Evolutionary conservation across 2,113 vertebrate genomes (phyloP).

Genomic region (Zeus faber): DNA sequence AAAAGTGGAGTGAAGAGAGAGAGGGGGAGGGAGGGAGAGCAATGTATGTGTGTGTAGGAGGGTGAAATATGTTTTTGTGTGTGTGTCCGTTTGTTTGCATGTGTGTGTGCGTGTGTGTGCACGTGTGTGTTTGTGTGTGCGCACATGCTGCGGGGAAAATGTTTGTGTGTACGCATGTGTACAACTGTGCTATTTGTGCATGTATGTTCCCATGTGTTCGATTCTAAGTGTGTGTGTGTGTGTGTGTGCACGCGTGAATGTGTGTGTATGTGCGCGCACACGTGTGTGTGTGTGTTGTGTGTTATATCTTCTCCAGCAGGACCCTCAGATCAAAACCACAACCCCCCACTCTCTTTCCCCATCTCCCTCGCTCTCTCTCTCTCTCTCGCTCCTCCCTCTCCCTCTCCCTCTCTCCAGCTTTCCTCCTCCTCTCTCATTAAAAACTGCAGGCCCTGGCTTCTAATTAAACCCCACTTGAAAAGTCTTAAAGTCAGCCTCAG

Average conservation of each 20-base stretch:
- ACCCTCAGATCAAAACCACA: slow-evolving; percentile 76
- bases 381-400: slow-evolving; percentile 26
- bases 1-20: slow-evolving; percentile 23
- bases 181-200: slow-evolving; percentile 29
- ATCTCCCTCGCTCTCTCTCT: slow-evolving; percentile 47
- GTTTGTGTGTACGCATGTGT: background rate
- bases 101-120: slow-evolving; percentile 30
- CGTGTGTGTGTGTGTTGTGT: slow-evolving; percentile 47
- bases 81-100: background rate
- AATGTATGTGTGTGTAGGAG: background rate
- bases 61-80: background rate
- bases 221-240: slow-evolving; percentile 20
- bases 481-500: slow-evolving; percentile 82
- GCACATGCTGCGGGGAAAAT: too few species aligned
- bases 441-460: slow-evolving; percentile 78
- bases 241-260: slow-evolving; percentile 22
- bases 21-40: slow-evolving; percentile 14
- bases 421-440: slow-evolving; percentile 82
- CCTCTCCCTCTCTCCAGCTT: slow-evolving; percentile 60
- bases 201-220: slow-evolving; percentile 46
- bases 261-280: slow-evolving; percentile 27
- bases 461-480: slow-evolving; percentile 85
- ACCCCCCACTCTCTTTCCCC: slow-evolving; percentile 62
- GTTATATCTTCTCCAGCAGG: slow-evolving; percentile 71
- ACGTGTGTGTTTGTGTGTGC: slow-evolving; percentile 18